phyloP scores from a whole-genome alignment of 2,797 vertebrate genomes.

The Paguma larvata region DNA sequence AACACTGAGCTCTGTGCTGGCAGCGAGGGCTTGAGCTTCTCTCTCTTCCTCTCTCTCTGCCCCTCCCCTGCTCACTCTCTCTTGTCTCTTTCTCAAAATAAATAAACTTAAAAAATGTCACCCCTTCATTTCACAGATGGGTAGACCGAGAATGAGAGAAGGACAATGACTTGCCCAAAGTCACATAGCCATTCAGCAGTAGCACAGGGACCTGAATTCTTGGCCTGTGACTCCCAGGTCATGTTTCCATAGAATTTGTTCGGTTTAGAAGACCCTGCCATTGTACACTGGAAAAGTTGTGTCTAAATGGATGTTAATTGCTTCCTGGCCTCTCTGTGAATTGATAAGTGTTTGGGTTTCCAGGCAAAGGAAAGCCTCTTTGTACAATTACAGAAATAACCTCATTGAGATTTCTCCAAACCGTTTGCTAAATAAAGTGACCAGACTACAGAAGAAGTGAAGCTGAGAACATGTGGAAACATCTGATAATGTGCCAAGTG shows the following conservation, averaged over 20 bases:
- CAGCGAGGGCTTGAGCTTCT: no score
- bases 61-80: no score
- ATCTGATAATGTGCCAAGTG: neutral
- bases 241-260: neutral
- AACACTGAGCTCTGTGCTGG: no score
- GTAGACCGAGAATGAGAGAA: neutral
- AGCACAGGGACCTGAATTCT: neutral
- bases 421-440: neutral
- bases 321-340: conserved; percentile 16
- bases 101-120: neutral
- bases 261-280: neutral
- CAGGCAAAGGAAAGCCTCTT: conserved; percentile 51
- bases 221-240: neutral
- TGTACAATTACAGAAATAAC: neutral
- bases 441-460: neutral
- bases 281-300: neutral
- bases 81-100: no score
- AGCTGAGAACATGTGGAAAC: neutral
- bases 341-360: conserved; percentile 24
- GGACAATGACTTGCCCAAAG: neutral
- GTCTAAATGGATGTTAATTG: conserved; percentile 45
- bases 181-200: neutral
- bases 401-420: neutral
- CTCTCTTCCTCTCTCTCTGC: no score
- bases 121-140: neutral